Evolutionary conservation across 2,888 invertebrate genomes (phyloP), one percentile per base, ranked within the genome.

Genomic region (Mesoligia furuncula): DNA sequence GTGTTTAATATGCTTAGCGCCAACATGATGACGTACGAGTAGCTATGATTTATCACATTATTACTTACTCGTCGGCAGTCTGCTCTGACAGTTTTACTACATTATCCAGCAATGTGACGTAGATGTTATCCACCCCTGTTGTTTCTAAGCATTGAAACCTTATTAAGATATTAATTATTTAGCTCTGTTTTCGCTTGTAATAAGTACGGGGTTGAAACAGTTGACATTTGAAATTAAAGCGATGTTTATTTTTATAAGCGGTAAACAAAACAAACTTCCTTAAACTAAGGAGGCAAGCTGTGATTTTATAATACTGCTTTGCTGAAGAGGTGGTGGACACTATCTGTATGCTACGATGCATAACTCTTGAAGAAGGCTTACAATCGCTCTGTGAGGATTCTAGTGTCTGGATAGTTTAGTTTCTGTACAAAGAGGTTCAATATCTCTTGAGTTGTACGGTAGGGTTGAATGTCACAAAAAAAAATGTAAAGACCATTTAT

Each of bases 11-110:
- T 71, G n/a, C 45, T 39, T 72, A 51, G 17, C 64, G n/a, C 27
- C 20, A 69, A 48, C 64, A 20, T 20, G 36, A 72, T 39, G 54
- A 68, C 61, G 39, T 54, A 59, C 42, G 27, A 59, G 20, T 57
- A 27, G 39, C 24, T 51, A 51, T 61, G 68, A 83, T 65, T 83
- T 72, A 78, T 78, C 24, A 42, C 79, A 68, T 57, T 70, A 67
- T 73, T 62, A 71, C 36, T 62, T 62, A 59, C 61, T 48, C 39
- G n/a, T 17, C 45, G 27, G 9, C 59, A 57, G 59, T n/a, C 13
- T 39, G 9, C 65, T 27, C 71, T 61, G 51, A 74, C 36, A 72
- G 66, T 80, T 76, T 76, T 83, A 74, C 73, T 61, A 71, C 48
- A 74, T 84, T 75, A 73, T 59, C 54, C 65, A 73, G 66, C 15